These are phyloP conservation scores for Ischnura elegans DNA, from an alignment of 2,888 invertebrate genomes.

Conservation along the genomic window DNA sequence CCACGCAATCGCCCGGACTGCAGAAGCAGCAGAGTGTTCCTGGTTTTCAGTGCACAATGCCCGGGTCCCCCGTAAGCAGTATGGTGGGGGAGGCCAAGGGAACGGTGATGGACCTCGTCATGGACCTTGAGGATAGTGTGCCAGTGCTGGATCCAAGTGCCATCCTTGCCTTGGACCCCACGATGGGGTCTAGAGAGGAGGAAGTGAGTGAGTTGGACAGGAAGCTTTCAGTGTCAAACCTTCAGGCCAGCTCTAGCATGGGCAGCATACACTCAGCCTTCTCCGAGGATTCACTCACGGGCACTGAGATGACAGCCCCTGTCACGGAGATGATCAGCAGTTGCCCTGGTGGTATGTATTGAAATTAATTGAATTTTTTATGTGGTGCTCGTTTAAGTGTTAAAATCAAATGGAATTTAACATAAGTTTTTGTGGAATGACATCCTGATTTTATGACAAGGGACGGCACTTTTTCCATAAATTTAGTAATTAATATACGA, in stretches of 20 bases:
- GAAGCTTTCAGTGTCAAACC: constrained; percentile 43
- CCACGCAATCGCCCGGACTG: neutral
- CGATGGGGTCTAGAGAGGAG: neutral
- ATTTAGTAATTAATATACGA: too few species aligned
- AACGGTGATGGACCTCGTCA: neutral
- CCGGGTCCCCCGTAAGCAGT: neutral
- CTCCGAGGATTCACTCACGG: constrained; percentile 66
- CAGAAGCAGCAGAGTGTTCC: constrained; percentile 36
- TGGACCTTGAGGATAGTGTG: neutral
- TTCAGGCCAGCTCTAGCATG: constrained; percentile 49
- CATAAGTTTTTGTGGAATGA: too few species aligned
- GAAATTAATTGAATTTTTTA: neutral
- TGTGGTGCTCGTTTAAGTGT: too few species aligned
- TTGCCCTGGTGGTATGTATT: constrained; percentile 37
- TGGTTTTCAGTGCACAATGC: constrained; percentile 25
- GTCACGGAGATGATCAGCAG: constrained; percentile 28
- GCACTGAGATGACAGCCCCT: constrained; percentile 54
- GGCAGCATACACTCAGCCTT: constrained; percentile 68
- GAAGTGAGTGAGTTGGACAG: constrained; percentile 49
- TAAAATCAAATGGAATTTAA: too few species aligned
- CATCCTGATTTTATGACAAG: too few species aligned
- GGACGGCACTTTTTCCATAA: too few species aligned
- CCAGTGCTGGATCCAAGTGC: neutral
- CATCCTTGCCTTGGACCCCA: neutral
- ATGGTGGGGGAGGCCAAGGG: constrained; percentile 12